Evolutionary conservation across 2,797 vertebrate genomes (phyloP).

Genomic region (Semotilus atromaculatus): DNA sequence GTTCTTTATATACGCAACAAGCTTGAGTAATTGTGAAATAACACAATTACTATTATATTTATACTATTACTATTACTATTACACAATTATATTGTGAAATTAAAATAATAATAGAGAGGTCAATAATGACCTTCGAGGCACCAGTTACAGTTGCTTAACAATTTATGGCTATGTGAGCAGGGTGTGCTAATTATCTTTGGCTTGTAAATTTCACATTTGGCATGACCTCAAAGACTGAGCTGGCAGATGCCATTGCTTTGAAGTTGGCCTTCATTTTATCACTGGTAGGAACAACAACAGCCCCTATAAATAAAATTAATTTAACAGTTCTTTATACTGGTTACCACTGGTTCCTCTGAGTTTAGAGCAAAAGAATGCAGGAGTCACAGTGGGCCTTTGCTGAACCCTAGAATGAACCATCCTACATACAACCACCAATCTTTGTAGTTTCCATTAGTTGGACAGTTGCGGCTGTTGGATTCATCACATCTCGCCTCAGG

Average conservation of each 20-base stretch:
- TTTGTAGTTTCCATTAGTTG: slow-evolving; percentile 31
- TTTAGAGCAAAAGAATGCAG: slow-evolving; percentile 38
- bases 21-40: neutral
- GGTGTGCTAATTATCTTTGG: slow-evolving; percentile 50
- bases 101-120: slow-evolving; percentile 6
- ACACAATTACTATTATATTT: too few species aligned
- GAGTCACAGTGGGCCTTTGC: slow-evolving; percentile 25
- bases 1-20: neutral
- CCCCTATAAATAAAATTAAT: slow-evolving; percentile 20
- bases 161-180: slow-evolving; percentile 33
- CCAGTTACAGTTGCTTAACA: slow-evolving; percentile 29
- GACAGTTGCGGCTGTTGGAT: slow-evolving; percentile 39
- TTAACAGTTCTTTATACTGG: slow-evolving; percentile 17
- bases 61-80: too few species aligned
- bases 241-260: slow-evolving; percentile 44
- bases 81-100: too few species aligned
- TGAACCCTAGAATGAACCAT: slow-evolving; percentile 18
- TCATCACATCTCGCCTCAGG: slow-evolving; percentile 13
- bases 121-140: slow-evolving; percentile 29
- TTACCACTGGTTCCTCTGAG: slow-evolving; percentile 44
- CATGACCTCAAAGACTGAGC: slow-evolving; percentile 33
- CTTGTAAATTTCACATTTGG: slow-evolving; percentile 54
- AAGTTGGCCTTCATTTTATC: slow-evolving; percentile 43
- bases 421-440: slow-evolving; percentile 13
- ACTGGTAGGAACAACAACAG: slow-evolving; percentile 9